phyloP scores from a whole-genome alignment of 92 coral and sea anemone species.

The Porites evermanni region DNA sequence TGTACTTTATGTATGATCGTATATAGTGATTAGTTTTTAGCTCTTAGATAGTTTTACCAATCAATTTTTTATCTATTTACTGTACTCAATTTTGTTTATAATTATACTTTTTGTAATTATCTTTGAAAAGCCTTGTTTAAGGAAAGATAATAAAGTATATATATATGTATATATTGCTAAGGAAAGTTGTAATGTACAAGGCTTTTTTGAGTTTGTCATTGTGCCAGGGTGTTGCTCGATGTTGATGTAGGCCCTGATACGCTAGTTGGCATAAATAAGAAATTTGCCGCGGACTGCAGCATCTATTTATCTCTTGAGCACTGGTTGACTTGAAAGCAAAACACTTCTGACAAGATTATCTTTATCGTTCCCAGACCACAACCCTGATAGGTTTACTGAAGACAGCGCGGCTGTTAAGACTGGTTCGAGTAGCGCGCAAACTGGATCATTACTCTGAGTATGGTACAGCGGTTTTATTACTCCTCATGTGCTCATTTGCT shows the following conservation, averaged over 20 bases:
- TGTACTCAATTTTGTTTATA: no score
- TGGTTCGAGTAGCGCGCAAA: constrained; percentile 97
- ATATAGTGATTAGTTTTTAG: no score
- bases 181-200: no score
- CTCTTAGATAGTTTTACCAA: no score
- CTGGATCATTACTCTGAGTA: constrained; percentile 94
- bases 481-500: constrained; percentile 93
- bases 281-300: no score
- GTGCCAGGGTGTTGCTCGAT: neutral
- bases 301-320: neutral
- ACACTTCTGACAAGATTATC: neutral
- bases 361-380: constrained; percentile 66
- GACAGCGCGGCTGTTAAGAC: constrained; percentile 93
- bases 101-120: no score
- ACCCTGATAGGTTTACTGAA: constrained; percentile 91
- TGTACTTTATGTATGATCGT: no score
- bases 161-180: no score
- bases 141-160: no score
- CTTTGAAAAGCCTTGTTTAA: no score
- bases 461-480: constrained; percentile 86
- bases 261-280: neutral
- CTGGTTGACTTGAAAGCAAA: neutral
- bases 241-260: neutral
- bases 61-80: no score
- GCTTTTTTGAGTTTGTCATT: no score